Evolutionary conservation across 2,888 invertebrate species (phyloP), one percentile per base, ranked within the genome.

Genomic region (Rhogogaster chlorosoma): DNA sequence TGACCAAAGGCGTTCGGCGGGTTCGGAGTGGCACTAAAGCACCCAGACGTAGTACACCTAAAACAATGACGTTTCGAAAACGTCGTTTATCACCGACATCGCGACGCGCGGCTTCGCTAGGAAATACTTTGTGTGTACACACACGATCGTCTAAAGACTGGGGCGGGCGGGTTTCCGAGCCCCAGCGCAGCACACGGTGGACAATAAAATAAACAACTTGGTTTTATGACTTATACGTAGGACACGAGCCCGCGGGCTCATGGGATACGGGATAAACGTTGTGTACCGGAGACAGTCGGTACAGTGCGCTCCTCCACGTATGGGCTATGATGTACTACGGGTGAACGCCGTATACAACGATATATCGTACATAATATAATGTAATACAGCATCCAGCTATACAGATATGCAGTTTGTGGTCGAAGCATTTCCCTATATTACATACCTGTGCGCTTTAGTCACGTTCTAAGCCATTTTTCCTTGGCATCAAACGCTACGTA

Each of bases 31-130:
- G 53, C 53, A 49, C 29, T 53, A 77, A 77, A 77, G 49, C 18
- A 77, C 26, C 77, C 18, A 49, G 22, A 53, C 6, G 29, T 77
- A 53, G 29, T 77, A 53, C 32, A 77, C 57, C 61, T 84, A 29
- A 84, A 84, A 84, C 84, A 84, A 84, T 84, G 77, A 86, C 86
- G 89, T 89, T 90, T 90, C 87, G 87, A 90, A 89, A 88, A 87
- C 87, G 88, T 89, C 87, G 89, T 89, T 89, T 87, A 87, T 90
- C 88, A 87, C 70, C 45, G 83, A 77, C 29, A 32, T 12, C 18
- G 53, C 18, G 77, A 77, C 77, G 77, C 77, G 77, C 29, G 32
- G 77, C 70, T 71, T 29, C 9, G 86, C 84, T 84, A 86, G 84
- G 67, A 75, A 87, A 87, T 67, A 67, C 32, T 32, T 38, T 73